These are phyloP conservation scores for Tanypteryx hageni DNA, from an alignment of 2,888 invertebrate genomes.

Conservation along the genomic window DNA sequence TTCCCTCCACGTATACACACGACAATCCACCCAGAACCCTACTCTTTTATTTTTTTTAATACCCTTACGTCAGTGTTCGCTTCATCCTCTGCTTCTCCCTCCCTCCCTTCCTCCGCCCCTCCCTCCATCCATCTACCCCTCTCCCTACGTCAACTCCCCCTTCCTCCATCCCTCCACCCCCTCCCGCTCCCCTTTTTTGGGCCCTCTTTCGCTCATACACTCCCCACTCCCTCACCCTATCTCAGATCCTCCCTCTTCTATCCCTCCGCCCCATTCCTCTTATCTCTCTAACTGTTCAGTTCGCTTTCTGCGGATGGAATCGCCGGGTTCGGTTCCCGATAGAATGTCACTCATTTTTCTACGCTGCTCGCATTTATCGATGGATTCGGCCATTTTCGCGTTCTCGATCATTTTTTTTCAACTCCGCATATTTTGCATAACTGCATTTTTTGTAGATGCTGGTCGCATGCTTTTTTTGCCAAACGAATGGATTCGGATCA, in stretches of 20 bases:
- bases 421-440: neutral
- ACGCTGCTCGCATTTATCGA: too few species aligned
- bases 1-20: constrained; percentile 12
- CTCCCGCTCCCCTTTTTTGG: neutral
- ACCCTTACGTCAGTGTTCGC: constrained; percentile 9
- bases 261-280: neutral
- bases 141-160: neutral
- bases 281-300: neutral
- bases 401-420: neutral
- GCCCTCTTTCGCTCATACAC: neutral
- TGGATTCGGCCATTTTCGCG: neutral
- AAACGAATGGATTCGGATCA: too few species aligned
- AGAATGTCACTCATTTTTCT: too few species aligned
- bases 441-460: too few species aligned
- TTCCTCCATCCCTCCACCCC: neutral
- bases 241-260: neutral
- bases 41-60: constrained; percentile 19
- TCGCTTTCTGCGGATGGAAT: too few species aligned
- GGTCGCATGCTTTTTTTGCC: too few species aligned
- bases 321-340: too few species aligned
- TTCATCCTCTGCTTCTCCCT: neutral
- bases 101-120: neutral
- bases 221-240: neutral
- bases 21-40: constrained; percentile 41
- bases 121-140: neutral